Evolutionary conservation across 2,113 vertebrate genomes (phyloP), one percentile per base, ranked within the genome.

Genomic region (Saccopteryx leptura): DNA sequence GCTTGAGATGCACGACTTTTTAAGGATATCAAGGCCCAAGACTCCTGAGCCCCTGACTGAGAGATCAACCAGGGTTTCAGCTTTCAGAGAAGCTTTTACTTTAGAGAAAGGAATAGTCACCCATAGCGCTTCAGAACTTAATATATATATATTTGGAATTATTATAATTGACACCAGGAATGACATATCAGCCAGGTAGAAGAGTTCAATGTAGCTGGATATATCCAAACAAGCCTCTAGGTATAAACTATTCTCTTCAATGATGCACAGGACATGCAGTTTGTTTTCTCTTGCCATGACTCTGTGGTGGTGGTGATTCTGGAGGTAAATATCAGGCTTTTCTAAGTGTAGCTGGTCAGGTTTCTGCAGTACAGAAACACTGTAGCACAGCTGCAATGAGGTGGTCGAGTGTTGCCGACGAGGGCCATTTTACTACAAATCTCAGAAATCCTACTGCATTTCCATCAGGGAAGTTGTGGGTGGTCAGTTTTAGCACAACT

Each of bases 351-450:
- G 52, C 91, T 48, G 85, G 56, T 75, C 75, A 56, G 60, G 75
- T 83, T 82, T 85, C 74, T 81, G 46, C 66, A 66, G 83, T 23
- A 4, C 13, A 71, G 1, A 56, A 48, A 50, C 26, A 91, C 1
- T 1, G 14, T 50, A 75, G 46, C 72, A 91, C 52, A 89, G 86
- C 91, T 93, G 86, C 84, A 90, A 61, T 69, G 48, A 48, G 6
- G 33, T 0, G 0, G 71, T 65, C 50, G 54, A 74, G 9, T 0
- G 0, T 56, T 69, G 33, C 63, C 39, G 24, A 52, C 21, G 46
- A 94, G 19, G 10, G 63, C 50, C 80, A 39, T 94, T 95, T 88
- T 83, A 82, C 69, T 76, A 39, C 69, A 75, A 95, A 86, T 89
- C 68, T 68, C 24, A 76, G 84, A 90, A 69, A 39, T 75, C 4